Evolutionary conservation across 2,113 vertebrate species (phyloP), one percentile per base, ranked within the genome.

Genomic region (Aspidoscelis tigris): DNA sequence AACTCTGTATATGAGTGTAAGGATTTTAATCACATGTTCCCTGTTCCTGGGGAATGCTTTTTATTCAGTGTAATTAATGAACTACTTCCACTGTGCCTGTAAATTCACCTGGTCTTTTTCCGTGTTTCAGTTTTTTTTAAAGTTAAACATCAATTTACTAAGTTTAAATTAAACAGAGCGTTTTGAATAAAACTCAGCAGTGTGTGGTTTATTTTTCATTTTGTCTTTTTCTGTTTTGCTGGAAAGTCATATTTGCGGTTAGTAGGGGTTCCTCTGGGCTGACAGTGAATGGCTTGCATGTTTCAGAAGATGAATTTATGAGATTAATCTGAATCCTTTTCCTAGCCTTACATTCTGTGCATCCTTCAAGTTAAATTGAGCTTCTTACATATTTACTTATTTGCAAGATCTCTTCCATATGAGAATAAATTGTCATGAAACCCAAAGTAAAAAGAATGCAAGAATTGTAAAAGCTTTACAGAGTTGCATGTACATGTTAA

Each of bases 101-200:
- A 83, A 53, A 83, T 87, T 83, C 22, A 58, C 76, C 75, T 76
- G 55, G 24, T 76, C 41, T 20, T 43, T 41, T 68, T 74, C 72
- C 58, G 43, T 85, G n/a, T 83, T 79, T 44, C 44, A 82, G 65
- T 16, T 61, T 61, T 61, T 18, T 61, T 50, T 50, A 22, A 78
- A 47, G 74, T 12, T 50, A 39, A 82, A 88, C 84, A 86, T 50
- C 61, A 83, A 84, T 89, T 83, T 92, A 93, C 86, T 83, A 89
- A 91, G 89, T 91, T 91, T 91, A 93, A 93, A 91, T 91, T 91
- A 94, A 94, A 91, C 61, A 87, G 74, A 86, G 61, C 74, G 86
- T 93, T 94, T 94, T 91, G 84, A 90, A 88, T 91, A 91, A 87
- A 84, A 66, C 39, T 64, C 47, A 72, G 11, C 41, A 65, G 12